Evolutionary conservation across 2,797 vertebrate genomes (phyloP), one percentile per base, ranked within the genome.

Genomic region (Zalophus californianus): DNA sequence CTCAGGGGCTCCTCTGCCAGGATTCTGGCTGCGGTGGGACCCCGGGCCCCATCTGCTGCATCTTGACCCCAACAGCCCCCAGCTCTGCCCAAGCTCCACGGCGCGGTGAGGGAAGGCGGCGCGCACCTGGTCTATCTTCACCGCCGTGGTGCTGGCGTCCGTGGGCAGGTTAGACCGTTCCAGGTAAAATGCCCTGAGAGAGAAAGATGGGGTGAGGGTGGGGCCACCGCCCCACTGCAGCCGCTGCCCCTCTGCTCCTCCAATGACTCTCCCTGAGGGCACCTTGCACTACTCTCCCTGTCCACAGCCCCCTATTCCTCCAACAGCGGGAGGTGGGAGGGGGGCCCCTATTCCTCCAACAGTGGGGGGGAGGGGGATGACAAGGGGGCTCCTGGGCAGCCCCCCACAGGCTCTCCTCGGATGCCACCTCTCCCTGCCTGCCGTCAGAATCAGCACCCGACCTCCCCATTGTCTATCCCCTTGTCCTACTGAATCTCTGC

Each of bases 111-210:
- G 44, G 16, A 32, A 14, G 10, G 23, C 11, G 3, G 44, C 50
- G n/a, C 84, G 97, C 98, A 99, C 99, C 99, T 99, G 99, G 98
- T 99, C 99, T 93, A 99, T 99, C 99, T 99, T 99, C 99, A 99
- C 99, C 0, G 99, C 99, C 3, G 99, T 99, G 92, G 99, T 99
- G 97, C 99, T 99, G 52, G 99, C 99, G 54, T 99, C 99, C 0
- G 99, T 99, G 20, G 99, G 99, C 92, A 99, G 98, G 97, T 99
- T 99, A n/a, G 99, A 99, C 97, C 99, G 99, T 97, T 99, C 99
- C 98, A 99, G 98, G 98, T 99, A 99, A 98, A 99, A 99, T 0
- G 99, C 99, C 98, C 99, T 99, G 98, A 73, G 97, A 98, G 91
- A 98, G 50, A 38, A 58, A 68, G 68, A 52, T 0, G 2, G 3